phyloP scores from a whole-genome alignment of 1,140 invertebrate genomes.

The Leptonema lineaticorne region DNA sequence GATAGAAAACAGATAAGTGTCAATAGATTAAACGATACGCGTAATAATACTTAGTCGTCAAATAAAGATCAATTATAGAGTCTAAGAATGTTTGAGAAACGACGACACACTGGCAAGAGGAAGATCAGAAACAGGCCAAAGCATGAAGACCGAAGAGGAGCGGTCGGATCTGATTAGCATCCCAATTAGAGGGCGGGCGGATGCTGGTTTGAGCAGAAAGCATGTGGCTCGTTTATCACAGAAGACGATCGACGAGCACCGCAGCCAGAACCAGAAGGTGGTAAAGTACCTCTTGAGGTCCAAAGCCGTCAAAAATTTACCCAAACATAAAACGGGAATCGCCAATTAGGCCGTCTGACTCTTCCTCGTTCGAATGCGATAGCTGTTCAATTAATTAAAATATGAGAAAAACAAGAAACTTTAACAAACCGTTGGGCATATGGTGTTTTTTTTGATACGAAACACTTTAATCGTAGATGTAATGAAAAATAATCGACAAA shows the following conservation, averaged over 20 bases:
- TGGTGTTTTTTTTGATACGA: too few species aligned
- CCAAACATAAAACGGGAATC: too few species aligned
- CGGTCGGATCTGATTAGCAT: slow-evolving; percentile 39
- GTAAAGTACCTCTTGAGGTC: not conserved
- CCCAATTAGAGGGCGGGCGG: slow-evolving; percentile 30
- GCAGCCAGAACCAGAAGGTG: not conserved
- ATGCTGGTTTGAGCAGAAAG: not conserved
- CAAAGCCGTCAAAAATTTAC: too few species aligned
- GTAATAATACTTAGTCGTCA: too few species aligned
- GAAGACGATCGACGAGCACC: slow-evolving; percentile 15
- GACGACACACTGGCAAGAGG: not conserved
- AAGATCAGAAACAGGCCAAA: not conserved
- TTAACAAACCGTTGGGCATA: too few species aligned
- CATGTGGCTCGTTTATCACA: slow-evolving; percentile 35
- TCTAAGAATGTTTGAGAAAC: not conserved
- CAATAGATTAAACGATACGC: too few species aligned
- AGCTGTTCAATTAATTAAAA: not conserved
- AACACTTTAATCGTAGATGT: too few species aligned
- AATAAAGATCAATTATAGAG: too few species aligned
- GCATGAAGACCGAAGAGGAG: not conserved
- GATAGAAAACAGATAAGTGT: too few species aligned
- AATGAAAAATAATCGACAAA: too few species aligned
- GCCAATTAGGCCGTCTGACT: not conserved
- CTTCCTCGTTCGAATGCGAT: not conserved
- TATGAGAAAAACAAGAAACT: too few species aligned